These are phyloP conservation scores for Tetragonula clypearis DNA, from an alignment of 1,140 invertebrate genomes.

Conservation along the genomic window DNA sequence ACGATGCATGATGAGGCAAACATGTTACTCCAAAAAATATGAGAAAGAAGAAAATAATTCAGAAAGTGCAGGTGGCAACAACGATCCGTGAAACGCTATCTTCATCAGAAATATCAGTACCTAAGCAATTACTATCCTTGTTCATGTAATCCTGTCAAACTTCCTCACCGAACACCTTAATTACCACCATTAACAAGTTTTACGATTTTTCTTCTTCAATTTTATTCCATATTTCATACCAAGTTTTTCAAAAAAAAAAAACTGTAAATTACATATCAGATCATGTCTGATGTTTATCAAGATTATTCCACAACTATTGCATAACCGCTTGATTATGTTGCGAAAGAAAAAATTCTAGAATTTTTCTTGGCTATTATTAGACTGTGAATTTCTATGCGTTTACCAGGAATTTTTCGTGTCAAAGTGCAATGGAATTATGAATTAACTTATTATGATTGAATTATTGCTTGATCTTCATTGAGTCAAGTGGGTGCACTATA, in stretches of 20 bases:
- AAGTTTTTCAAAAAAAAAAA: not conserved
- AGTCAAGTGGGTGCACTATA: not conserved
- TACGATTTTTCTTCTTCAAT: not conserved
- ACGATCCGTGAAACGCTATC: not conserved
- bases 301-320: not conserved
- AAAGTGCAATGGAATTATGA: not conserved
- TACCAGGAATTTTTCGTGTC: not conserved
- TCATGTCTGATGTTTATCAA: not conserved
- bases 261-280: not conserved
- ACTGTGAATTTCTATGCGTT: not conserved
- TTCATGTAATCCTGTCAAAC: not conserved
- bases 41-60: not conserved
- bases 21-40: constrained; percentile 1
- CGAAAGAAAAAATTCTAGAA: not conserved
- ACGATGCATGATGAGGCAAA: constrained; percentile 1
- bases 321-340: not conserved
- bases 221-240: not conserved
- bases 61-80: not conserved
- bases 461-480: no score
- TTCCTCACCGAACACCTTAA: not conserved
- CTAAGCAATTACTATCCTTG: not conserved
- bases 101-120: not conserved
- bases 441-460: no score
- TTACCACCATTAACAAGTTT: not conserved
- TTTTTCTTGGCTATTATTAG: not conserved